Conservation (phyloP, 1,140 invertebrate species). For the Vanessa tameamea region DNA sequence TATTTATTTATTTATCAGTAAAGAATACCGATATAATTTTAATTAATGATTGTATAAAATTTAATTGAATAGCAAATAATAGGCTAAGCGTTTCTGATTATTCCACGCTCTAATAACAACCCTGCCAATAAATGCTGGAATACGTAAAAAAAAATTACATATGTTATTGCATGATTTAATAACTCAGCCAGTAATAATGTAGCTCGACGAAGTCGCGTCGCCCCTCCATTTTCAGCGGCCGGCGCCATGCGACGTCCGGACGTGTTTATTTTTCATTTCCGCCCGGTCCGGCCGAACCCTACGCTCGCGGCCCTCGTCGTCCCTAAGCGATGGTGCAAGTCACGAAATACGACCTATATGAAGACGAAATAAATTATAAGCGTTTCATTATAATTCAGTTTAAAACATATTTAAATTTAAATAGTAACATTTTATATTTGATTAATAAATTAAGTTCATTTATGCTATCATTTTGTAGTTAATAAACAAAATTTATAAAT, state of each 20-base stretch:
- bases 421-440: no score
- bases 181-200: conserved; percentile 14
- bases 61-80: no score
- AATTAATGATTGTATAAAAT: no score
- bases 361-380: neutral
- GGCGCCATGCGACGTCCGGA: conserved; percentile 69
- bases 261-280: conserved; percentile 80
- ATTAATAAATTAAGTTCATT: no score
- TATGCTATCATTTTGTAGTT: no score
- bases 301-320: conserved; percentile 38
- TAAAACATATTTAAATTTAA: no score
- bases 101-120: no score
- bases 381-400: neutral
- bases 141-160: conserved; percentile 2
- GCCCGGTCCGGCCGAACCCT: conserved; percentile 55
- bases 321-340: conserved; percentile 29
- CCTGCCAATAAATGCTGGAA: neutral
- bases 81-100: no score
- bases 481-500: no score
- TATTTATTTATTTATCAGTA: no score
- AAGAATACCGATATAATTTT: no score
- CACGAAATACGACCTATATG: conserved; percentile 15
- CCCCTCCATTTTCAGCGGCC: conserved; percentile 65
- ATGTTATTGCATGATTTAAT: conserved; percentile 6
- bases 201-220: conserved; percentile 40